Base-by-base conservation (phyloP, 2,113 vertebrate species). In the Eclectus roratus region DNA sequence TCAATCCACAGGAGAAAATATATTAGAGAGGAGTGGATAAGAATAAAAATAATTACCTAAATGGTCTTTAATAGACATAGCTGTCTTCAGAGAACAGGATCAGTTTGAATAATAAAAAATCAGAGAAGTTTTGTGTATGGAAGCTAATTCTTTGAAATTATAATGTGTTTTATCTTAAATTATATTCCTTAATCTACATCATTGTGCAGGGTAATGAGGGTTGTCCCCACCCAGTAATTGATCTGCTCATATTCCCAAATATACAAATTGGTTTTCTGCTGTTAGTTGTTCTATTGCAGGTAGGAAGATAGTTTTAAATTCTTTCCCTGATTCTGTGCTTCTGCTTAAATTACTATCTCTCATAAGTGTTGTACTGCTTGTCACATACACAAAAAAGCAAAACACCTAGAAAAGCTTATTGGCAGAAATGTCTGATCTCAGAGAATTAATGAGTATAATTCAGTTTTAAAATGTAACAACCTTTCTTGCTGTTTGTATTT, bases 1-100 rank as follows among this genome's bases (percentile, higher is more conserved):
- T 94, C 96, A 97, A 95, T 96, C 81, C 61, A 53, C 79, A 71
- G 68, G 77, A 80, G 60, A 91, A 95, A 96, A 97, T 93, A 83
- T 80, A 91, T 95, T 90, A 92, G 73, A 80, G 81, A 93, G 74
- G 44, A 89, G 61, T 81, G 55, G 80, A 90, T 91, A 74, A 78
- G 93, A 95, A 91, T 61, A 95, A 33, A 94, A 95, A 93, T 92
- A 96, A 96, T 96, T 94, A 95, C 28, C 17, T 53, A 74, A 85
- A 76, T 86, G 24, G 14, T 81, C 69, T 90, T 91, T 93, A 94
- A 92, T 93, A 94, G 90, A 76, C 11, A 49, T 23, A 92, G 55
- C 46, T 74, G 20, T 88, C 70, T 93, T 84, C 65, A 81, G 33
- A 76, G 56, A 63, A 64, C 20, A 60, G 41, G 16, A 35, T 84